Evolutionary conservation across 2,113 vertebrate species (phyloP), one percentile per base, ranked within the genome.

Genomic region (Blennius ocellaris): DNA sequence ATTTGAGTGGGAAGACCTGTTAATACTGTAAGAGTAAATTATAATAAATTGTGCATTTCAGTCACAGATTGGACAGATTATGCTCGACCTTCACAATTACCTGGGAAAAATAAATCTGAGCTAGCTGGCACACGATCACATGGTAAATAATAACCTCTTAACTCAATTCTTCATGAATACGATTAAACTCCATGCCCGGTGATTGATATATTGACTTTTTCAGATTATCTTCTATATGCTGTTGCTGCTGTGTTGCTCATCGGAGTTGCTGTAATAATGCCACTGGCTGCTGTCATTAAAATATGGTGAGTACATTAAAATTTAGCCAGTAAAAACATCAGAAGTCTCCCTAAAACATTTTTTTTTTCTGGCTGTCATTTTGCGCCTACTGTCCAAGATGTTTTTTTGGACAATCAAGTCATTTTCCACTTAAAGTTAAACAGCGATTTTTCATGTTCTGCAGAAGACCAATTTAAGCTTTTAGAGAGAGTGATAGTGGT

Each of bases 171-270:
- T 30, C 12, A 30, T 0, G 1, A 21, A 36, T 11, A 14, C 37
- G 16, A 55, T 30, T 47, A 1, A 30, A 36, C 57, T 40, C 2
- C 21, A 39, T 16, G 5, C 1, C 1, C 21, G 21, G 21, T 30
- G 21, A 30, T 30, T 30, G 21, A 30, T 30, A 30, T 30, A 30
- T 30, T 30, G 21, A 30, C 21, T 30, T 76, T 87, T 73, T 14
- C 87, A 98, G 96, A 94, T 90, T 88, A 95, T 76, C 65, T 88
- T 1, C 58, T 96, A 59, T 95, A 93, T 60, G 65, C 78, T 43
- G 55, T 94, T 83, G 60, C 90, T 36, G 91, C 87, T 14, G 73
- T 92, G 54, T 80, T 93, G 43, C 91, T 95, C 62, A 84, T 93
- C 84, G 87, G 93, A 47, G 78, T 94, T 36, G 72, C 93, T 73